Evolutionary conservation across 2,797 vertebrate genomes (phyloP).

Genomic region (Myripristis jacobus): DNA sequence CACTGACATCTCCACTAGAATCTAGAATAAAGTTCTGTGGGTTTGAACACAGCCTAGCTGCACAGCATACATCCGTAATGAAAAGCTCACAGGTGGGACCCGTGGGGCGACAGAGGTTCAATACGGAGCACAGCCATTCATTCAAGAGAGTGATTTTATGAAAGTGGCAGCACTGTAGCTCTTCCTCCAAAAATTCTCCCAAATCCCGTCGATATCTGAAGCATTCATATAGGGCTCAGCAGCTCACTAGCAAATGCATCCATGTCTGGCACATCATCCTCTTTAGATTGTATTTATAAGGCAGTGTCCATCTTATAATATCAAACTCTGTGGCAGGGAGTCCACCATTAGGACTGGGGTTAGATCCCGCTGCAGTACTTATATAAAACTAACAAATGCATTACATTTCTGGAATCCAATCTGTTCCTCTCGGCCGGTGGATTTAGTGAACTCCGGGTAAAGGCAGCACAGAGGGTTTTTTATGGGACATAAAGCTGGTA

Average conservation of each 20-base stretch:
- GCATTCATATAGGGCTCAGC: neutral
- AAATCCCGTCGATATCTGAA: neutral
- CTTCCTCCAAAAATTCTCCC: neutral
- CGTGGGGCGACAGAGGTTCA: too few species aligned
- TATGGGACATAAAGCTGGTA: constrained; percentile 52
- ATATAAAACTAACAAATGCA: constrained; percentile 35
- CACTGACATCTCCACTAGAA: too few species aligned
- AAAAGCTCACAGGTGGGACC: too few species aligned
- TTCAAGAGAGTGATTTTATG: neutral
- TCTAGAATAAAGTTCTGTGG: too few species aligned
- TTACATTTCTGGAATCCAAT: constrained; percentile 53
- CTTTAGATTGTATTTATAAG: constrained; percentile 1
- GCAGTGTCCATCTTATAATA: neutral
- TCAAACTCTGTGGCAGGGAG: neutral
- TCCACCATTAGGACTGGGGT: constrained; percentile 8
- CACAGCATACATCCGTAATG: too few species aligned
- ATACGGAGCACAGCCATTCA: neutral
- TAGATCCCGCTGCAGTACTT: constrained; percentile 8
- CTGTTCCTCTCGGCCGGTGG: constrained; percentile 29
- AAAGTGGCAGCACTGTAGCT: neutral
- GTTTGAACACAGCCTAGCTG: too few species aligned
- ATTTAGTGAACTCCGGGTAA: constrained; percentile 16
- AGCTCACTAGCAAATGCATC: neutral
- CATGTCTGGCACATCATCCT: neutral
- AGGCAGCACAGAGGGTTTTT: constrained; percentile 26